These are phyloP conservation scores for Mythimna lalbum DNA, from an alignment of 2,888 invertebrate species.

Conservation along the genomic window DNA sequence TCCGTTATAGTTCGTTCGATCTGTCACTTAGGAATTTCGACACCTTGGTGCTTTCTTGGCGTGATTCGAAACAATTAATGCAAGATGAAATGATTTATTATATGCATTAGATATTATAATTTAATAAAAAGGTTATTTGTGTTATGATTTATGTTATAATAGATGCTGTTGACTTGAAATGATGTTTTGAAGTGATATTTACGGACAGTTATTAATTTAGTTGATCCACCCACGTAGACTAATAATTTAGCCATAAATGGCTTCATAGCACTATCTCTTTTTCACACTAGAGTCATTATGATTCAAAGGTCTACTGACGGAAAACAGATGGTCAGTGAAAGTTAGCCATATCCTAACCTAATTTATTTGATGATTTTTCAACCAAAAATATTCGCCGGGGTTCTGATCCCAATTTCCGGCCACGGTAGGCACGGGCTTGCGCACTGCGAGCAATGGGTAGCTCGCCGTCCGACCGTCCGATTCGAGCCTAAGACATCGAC, in stretches of 20 bases:
- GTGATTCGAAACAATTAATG: slow-evolving; percentile 49
- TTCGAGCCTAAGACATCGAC: too few relatives aligned
- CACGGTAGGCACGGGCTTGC: too few relatives aligned
- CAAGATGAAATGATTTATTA: slow-evolving; percentile 47
- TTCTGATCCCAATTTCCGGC: too few relatives aligned
- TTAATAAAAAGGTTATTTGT: slow-evolving; percentile 11
- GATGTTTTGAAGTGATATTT: slow-evolving; percentile 19
- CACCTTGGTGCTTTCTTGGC: slow-evolving; percentile 35
- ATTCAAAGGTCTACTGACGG: too few relatives aligned
- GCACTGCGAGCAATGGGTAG: too few relatives aligned
- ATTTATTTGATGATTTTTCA: too few relatives aligned
- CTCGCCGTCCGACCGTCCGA: too few relatives aligned
- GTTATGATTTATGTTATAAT: slow-evolving; percentile 37
- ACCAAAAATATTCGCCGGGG: too few relatives aligned
- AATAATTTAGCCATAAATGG: neutral
- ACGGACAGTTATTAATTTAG: neutral
- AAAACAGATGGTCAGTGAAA: too few relatives aligned
- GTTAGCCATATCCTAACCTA: too few relatives aligned
- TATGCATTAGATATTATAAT: slow-evolving; percentile 28
- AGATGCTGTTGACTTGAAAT: neutral
- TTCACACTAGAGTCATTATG: too few relatives aligned
- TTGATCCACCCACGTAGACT: neutral
- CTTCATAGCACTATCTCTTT: too few relatives aligned
- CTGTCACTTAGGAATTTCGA: slow-evolving; percentile 57
- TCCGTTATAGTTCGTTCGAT: slow-evolving; percentile 51